Base-by-base conservation (phyloP, 2,797 vertebrate genomes). In the Eulemur rubriventer region DNA sequence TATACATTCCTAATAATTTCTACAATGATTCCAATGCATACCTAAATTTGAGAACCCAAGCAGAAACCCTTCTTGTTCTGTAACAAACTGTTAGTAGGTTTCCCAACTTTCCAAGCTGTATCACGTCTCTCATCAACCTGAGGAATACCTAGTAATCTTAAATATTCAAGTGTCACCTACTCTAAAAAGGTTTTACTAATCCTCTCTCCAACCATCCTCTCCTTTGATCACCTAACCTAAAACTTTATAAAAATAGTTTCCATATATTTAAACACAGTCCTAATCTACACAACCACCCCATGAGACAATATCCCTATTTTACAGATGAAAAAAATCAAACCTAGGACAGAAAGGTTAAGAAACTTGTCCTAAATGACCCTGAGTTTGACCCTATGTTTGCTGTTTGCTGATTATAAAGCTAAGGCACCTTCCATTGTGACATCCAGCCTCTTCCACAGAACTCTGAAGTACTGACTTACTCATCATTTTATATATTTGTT, bases 271-370 rank as follows among this genome's bases (percentile, higher is more conserved):
- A 5, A 43, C 52, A 83, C 2, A 80, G 38, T 67, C 69, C 50
- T 75, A 70, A 94, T 57, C 65, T 33, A 86, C 38, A 93, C 1
- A 72, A 30, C 20, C 55, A 87, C 16, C 22, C 70, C 11, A 83
- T 16, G 13, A 80, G 26, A 85, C 0, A 65, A 43, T 14, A 76
- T 20, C 41, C 20, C 38, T 70, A 63, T 78, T 92, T 93, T 63
- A 90, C 33, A 79, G 18, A 75, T 46, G 8, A 89, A n/a, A 95
- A 96, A 96, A 96, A 94, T 4, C 63, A 93, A 91, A 75, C 52
- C 26, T 22, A 89, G 16, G 12, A 57, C 26, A 75, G 17, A 14
- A 50, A 95, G 9, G 30, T 95, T 80, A 90, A 76, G 48, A 89
- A 78, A 75, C 61, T 61, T 93, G 33, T 81, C n/a, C 41, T 65